Evolutionary conservation across 1,140 invertebrate genomes (phyloP).

Genomic region (Calephelis virginiensis): DNA sequence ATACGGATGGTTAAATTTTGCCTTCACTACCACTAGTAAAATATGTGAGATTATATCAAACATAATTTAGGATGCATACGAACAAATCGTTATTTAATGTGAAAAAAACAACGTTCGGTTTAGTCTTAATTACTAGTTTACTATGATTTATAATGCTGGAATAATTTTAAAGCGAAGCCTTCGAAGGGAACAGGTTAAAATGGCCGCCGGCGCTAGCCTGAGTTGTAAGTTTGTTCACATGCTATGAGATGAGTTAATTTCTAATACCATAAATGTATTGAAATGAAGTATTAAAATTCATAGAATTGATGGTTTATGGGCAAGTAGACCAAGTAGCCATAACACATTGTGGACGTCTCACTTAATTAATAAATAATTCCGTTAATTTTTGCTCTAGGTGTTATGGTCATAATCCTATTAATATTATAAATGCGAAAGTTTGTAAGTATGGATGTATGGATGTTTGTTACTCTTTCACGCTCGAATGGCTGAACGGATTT

Average conservation of each 20-base stretch:
- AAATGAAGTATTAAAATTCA: conserved; percentile 2
- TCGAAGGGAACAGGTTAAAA: conserved; percentile 60
- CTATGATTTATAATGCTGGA: conserved; percentile 75
- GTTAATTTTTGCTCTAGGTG: no score
- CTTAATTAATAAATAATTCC: not conserved
- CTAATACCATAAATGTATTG: conserved; percentile 9
- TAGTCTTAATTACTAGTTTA: conserved; percentile 75
- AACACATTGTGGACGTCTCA: not conserved
- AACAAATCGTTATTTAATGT: conserved; percentile 75
- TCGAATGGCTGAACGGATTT: no score
- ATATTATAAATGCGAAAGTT: no score
- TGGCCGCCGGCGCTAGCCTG: conserved; percentile 52
- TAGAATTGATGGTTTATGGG: conserved; percentile 3
- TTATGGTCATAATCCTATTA: not conserved
- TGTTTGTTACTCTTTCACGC: no score
- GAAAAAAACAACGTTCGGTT: conserved; percentile 67
- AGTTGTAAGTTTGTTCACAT: conserved; percentile 13
- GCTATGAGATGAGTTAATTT: conserved; percentile 1
- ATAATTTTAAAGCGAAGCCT: conserved; percentile 65
- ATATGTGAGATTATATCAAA: conserved; percentile 51
- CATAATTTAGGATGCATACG: conserved; percentile 55
- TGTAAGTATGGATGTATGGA: no score
- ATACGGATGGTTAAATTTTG: no score
- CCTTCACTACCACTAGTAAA: not conserved
- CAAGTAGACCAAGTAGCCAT: not conserved